Evolutionary conservation across 2,113 vertebrate genomes (phyloP), one percentile per base, ranked within the genome.

Genomic region (Pterophyllum scalare): DNA sequence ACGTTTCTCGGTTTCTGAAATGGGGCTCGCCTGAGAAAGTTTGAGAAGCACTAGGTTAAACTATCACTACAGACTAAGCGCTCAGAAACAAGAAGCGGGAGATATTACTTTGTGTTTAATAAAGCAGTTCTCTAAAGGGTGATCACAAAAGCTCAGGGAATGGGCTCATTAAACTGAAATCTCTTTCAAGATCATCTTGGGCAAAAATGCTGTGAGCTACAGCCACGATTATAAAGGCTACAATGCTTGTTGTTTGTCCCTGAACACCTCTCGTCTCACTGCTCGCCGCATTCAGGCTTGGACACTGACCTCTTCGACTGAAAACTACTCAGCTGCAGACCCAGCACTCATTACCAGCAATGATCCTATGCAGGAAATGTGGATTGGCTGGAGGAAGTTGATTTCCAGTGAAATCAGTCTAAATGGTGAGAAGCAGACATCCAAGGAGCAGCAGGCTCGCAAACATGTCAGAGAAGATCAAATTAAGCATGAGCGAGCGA

Each of bases 21-120:
- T 72, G 24, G 10, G 49, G 65, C 24, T 20, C 9, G 26, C 26
- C 67, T 52, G 46, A 72, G n/a, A 72, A 72, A n/a, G 46, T 31
- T 72, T 72, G 65, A 72, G 67, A 31, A 54, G 46, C 65, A 52
- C 43, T 19, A 67, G 40, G 22, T 70, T 49, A 70, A 70, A 49
- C 24, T 10, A 72, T 52, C 60, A 33, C 59, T 59, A 33, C 59
- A 46, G 17, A 59, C 11, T 77, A 49, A 60, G 6, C 33, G 26
- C 33, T 75, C 60, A 62, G 43, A 56, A 38, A 59, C 15, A 61
- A 35, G 8, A 22, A 77, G 24, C 33, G 62, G 11, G 24, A 52
- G 49, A 56, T 31, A 7, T 59, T 24, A n/a, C 4, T 14, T 49
- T 59, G 46, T 54, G 19, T 33, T 54, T 54, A 33, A 72, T 28